Evolutionary conservation across 37 sponge, comb jelly and placozoan species (phyloP), one percentile per base, ranked within the genome.

Genomic region (Agelas oroides): DNA sequence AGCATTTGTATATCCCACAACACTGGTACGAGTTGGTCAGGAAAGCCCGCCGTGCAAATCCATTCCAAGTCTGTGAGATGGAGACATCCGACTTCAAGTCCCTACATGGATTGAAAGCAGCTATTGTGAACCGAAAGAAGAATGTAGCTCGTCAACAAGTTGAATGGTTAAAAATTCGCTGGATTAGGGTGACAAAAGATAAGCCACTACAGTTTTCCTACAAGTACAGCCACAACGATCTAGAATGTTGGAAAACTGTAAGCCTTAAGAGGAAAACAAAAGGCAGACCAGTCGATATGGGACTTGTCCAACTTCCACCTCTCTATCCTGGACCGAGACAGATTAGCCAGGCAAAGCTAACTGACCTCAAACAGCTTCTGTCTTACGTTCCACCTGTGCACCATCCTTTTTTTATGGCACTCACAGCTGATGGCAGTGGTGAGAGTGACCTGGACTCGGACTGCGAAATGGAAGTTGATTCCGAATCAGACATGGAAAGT

Each of bases 1-100:
- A 65, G 24, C 53, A 81, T 24, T 15, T 81, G 40, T 81, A 39
- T 81, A 59, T 81, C 1, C 82, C 82, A 36, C 71, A 68, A 21
- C 11, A 81, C 11, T 69, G 82, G 82, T 5, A 53, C 12, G 69
- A 27, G 37, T 31, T 81, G 18, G 52, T 81, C 23, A 6, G 23
- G n/a, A 37, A 66, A 13, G 70, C 81, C 20, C 8, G 55, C 18
- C 65, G 40, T 16, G 46, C 8, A 46, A 70, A 70, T 70, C 71
- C 71, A 38, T 70, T 70, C 34, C 3, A 5, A 14, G 71, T 70
- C 28, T 6, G 5, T 30, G 8, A 30, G 33, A 70, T 70, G 71
- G 33, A 32, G 23, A 70, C 34, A 2, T 3, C 3, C 2, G 71
- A 70, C 28, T 70, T 70, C 28, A 30, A n/a, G n/a, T 70, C 34